Evolutionary conservation across 2,888 invertebrate species (phyloP), one percentile per base, ranked within the genome.

Genomic region (Yponomeuta sedellus): DNA sequence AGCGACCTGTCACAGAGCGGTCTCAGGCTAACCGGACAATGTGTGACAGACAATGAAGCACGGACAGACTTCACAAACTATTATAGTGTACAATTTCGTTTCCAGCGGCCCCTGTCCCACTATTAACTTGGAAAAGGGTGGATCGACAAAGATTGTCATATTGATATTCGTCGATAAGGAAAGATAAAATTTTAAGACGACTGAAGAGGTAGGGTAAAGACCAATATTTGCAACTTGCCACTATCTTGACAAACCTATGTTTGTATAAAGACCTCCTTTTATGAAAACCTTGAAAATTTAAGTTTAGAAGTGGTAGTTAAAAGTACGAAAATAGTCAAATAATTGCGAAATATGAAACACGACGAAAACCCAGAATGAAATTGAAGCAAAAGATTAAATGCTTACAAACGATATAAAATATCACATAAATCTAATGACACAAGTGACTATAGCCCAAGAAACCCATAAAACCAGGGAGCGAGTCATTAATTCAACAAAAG

Each of bases 401-500:
- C 34, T 8, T 34, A 34, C 34, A 8, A 34, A 34, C 34, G 34
- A 34, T 34, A 34, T 34, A 34, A 44, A 44, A 44, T 2, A 44
- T 44, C 12, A 16, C 44, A 44, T 58, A 58, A 19, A 22, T 58
- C 19, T 22, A 58, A 58, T 22, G 20, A 58, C 20, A 58, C 58
- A 19, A 58, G 2, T 22, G 20, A 5, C 8, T 25, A 28, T 12
- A 20, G 22, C 8, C 61, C 20, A 61, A 22, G 22, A 20, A 20
- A 10, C 61, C 12, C 11, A 12, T 25, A 28, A 73, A 70, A 69
- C 72, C 70, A 72, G 70, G 71, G 71, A 68, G 68, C 68, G 69
- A 71, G 71, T 74, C 62, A 11, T 20, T 4, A 57, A n/a, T 11
- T 65, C 59, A 70, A 74, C 72, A 44, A 44, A 44, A 44, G 44